A percentile compares a stretch with the other conserved stretches of the same genome.
These are phyloP conservation scores for Hydrotaea cyrtoneurina DNA, from an alignment of 2,888 invertebrate species.

Conservation along the genomic window DNA sequence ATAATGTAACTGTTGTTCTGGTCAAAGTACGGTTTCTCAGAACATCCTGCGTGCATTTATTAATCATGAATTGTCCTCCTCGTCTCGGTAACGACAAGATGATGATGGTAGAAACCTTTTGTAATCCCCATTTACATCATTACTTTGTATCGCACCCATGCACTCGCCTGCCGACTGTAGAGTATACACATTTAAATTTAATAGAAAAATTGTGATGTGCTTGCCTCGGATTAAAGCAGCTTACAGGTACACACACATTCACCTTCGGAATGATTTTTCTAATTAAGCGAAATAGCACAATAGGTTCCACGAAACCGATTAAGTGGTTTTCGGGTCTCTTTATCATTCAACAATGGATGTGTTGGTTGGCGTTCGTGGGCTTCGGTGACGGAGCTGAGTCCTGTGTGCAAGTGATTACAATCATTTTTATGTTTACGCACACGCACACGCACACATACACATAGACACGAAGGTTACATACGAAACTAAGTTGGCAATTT, in stretches of 20 bases:
- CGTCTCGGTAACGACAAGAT: no score
- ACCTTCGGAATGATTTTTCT: slow-evolving; percentile 42
- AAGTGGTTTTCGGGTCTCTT: background rate
- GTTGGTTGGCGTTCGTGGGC: no score
- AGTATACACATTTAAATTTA: background rate
- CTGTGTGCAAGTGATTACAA: slow-evolving; percentile 15
- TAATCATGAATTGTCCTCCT: no score
- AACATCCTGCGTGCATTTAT: no score
- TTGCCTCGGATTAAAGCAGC: background rate
- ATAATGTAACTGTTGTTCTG: no score
- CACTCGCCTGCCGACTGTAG: background rate
- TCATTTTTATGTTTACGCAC: slow-evolving; percentile 13
- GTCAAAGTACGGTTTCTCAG: no score
- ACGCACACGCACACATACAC: background rate
- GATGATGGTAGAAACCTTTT: no score
- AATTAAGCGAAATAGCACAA: slow-evolving; percentile 30
- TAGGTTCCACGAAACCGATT: background rate
- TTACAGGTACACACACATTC: slow-evolving; percentile 10
- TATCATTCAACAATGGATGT: background rate
- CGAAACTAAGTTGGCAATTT: slow-evolving; percentile 18
- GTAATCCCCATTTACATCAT: background rate
- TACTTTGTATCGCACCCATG: background rate
- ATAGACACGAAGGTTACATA: background rate
- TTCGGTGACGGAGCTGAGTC: no score
- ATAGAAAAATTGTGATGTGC: background rate